Evolutionary conservation across 2,113 vertebrate species (phyloP), one percentile per base, ranked within the genome.

Genomic region (Anarrhichthys ocellatus): DNA sequence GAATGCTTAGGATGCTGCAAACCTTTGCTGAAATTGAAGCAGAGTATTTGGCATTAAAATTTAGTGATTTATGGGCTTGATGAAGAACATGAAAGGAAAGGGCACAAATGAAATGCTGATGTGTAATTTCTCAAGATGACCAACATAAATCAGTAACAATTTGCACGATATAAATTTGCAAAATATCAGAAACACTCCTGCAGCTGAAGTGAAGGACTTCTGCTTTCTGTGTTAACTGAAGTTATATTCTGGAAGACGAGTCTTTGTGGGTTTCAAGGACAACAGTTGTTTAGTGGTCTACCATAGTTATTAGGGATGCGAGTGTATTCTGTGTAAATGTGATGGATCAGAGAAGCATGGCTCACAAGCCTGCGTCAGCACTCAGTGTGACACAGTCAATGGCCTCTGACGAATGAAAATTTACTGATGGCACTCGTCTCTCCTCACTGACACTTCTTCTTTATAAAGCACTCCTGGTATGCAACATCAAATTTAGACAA

Each of bases 321-420:
- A 89, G 74, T 76, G 74, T 48, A 48, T 69, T 81, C 75, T 65
- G 44, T 79, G 73, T 65, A 78, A 85, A 75, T 85, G 78, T 82
- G 80, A 94, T 89, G 73, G 83, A 93, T 92, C 85, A 82, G 82
- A 80, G 81, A 70, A 56, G 77, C 79, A 87, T 44, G 83, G 80
- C 88, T 85, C 84, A 82, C 73, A 79, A 80, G 64, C 76, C 76
- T 71, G 82, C 86, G 85, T 89, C 83, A 54, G 86, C 78, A 77
- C 76, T 90, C 82, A 79, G 73, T 3, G 67, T 83, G 86, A 88
- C 84, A 76, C 69, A 82, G 82, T 86, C 91, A 86, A 91, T 85
- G 81, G 88, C 74, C 69, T 84, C 85, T 88, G 90, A 94, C 77
- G 54, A 91, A 94, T 87, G 80, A 85, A 89, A 86, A 85, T 84